Percentiles rank a stretch among this genome's conserved stretches.
phyloP scores from a whole-genome alignment of 2,113 vertebrate genomes.

The Arenaria interpres region DNA sequence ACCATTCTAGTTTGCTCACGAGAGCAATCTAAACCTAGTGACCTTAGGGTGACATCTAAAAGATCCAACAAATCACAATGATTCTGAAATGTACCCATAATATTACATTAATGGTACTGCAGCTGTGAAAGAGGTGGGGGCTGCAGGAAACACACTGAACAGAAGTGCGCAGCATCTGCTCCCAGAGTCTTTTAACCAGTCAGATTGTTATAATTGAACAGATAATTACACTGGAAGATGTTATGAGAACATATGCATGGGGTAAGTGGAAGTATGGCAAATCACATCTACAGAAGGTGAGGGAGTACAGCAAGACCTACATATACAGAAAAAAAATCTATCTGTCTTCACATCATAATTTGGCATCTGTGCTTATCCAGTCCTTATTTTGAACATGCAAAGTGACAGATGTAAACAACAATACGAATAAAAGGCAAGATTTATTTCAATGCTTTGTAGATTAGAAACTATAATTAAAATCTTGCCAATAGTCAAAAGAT shows the following conservation, averaged over 20 bases:
- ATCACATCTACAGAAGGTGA: background rate
- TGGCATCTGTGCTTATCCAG: background rate
- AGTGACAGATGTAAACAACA: constrained; percentile 26
- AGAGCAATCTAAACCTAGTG: background rate
- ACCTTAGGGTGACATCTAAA: background rate
- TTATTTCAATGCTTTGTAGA: constrained; percentile 2
- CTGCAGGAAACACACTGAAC: background rate
- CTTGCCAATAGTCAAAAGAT: background rate
- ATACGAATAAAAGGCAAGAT: constrained; percentile 1
- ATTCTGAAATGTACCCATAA: background rate
- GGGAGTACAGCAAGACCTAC: background rate
- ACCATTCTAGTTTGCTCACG: background rate
- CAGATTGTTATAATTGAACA: background rate
- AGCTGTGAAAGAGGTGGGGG: background rate
- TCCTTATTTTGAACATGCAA: constrained; percentile 8
- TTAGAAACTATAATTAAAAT: constrained; percentile 3
- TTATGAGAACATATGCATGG: background rate
- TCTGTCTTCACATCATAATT: background rate
- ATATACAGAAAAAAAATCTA: background rate
- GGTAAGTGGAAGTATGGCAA: background rate
- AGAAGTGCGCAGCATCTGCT: background rate
- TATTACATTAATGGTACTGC: background rate
- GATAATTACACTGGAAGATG: background rate
- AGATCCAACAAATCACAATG: background rate
- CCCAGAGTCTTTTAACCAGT: background rate